Base-by-base conservation (phyloP, 2,888 invertebrate species). In the Aporophyla lueneburgensis region DNA sequence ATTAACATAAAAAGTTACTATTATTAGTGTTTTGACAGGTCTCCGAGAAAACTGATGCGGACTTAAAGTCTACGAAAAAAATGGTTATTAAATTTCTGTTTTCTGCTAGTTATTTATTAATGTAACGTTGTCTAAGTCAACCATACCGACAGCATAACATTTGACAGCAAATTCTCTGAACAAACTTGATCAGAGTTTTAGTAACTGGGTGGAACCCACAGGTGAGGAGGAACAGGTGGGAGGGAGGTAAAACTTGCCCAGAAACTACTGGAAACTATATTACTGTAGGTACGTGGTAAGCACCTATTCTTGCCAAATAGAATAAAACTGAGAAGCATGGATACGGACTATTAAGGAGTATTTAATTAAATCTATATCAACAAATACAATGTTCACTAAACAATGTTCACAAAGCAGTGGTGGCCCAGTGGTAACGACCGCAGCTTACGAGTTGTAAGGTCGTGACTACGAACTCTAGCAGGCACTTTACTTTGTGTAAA, bases 201-300 rank as follows among this genome's bases (percentile, higher is more conserved):
- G 27, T 6, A 53, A 12, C 7, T 2, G 43, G n/a, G 5, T 53
- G 21, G 53, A 53, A 24, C 7, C 19, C 46, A 58, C 21, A 7
- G 14, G 19, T 43, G 14, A 33, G 5, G 49, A 14, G 33, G 14
- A 9, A 43, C 43, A 46, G 43, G 43, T 46, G 10, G 43, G 10
- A 46, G 51, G 46, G 14, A 24, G 21, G 49, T 43, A n/a, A 43
- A 75, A 75, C 51, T 53, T 53, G 59, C 51, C 14, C n/a, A 65
- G 43, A 58, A 65, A 46, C 51, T 46, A 59, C 43, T 14, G 14
- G 16, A 27, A 54, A 74, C 49, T 27, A n/a, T 61, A 63, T 27
- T 56, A 51, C 27, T 49, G 12, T 33, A 66, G 27, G 14, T 19
- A 49, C 56, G 24, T 16, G 2, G 1, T 27, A 73, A 5, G 16